Percentiles rank a stretch among this genome's conserved stretches.
Conservation (phyloP, 2,888 invertebrate genomes). For the Eupithecia subfuscata region DNA sequence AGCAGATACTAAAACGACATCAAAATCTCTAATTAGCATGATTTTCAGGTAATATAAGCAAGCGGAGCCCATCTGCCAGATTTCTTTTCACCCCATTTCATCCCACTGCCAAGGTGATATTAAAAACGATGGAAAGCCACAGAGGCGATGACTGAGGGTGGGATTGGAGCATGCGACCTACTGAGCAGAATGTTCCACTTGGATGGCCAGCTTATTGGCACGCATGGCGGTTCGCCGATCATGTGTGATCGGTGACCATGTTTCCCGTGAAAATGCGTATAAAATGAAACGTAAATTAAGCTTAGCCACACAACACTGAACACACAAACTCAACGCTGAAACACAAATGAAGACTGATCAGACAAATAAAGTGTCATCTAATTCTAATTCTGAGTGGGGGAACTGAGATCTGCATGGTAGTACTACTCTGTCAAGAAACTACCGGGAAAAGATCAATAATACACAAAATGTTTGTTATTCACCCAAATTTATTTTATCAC, state of each 20-base stretch:
- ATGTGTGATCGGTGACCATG: constrained; percentile 34
- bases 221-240: constrained; percentile 27
- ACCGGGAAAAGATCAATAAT: no score
- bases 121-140: constrained; percentile 24
- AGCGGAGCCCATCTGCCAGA: neutral
- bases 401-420: no score
- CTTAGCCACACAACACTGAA: no score
- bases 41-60: neutral
- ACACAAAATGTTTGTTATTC: no score
- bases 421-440: no score
- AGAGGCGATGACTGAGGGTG: constrained; percentile 21
- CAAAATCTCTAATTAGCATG: neutral
- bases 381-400: no score
- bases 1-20: neutral
- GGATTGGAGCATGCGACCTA: constrained; percentile 27
- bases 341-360: no score
- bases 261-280: constrained; percentile 16
- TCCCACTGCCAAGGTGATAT: neutral
- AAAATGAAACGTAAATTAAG: no score
- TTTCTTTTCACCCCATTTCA: neutral
- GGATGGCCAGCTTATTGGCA: constrained; percentile 19
- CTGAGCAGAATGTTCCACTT: constrained; percentile 28
- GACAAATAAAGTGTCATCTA: no score
- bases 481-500: no score
- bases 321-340: no score